Evolutionary conservation across 2,113 vertebrate species (phyloP), one percentile per base, ranked within the genome.

Genomic region (Eonycteris spelaea): DNA sequence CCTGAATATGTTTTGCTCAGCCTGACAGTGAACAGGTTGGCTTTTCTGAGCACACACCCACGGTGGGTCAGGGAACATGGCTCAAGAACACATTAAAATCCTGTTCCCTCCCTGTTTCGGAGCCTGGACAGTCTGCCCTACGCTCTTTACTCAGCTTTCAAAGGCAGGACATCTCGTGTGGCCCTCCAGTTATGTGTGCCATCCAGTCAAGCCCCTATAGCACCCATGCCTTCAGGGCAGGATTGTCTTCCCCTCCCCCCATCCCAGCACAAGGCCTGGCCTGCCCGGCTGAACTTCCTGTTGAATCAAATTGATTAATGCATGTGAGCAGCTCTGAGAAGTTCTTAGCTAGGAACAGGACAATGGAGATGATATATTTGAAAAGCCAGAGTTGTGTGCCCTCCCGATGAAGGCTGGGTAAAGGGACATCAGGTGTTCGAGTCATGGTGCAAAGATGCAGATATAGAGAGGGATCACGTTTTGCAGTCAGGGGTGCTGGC

Each of bases 401-500:
- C 53, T 82, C 75, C 67, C 6, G 0, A 0, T 5, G 22, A 38
- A 78, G 7, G 26, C 51, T 61, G 65, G 57, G 16, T 19, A 43
- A 70, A 68, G 71, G 68, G 33, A 35, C 45, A n/a, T 45, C n/a
- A 53, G 82, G 95, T 70, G 65, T 79, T 38, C 59, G 75, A 90
- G 80, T 40, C 80, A 63, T 0, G 2, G 45, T 0, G 0, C 26
- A 0, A 0, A 92, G 71, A 87, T 13, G 77, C 85, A 55, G 94
- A 83, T 33, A 63, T 74, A 74, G 14, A 90, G 16, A 87, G 98
- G 92, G 53, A 91, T 5, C 86, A 0, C 24, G 80, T 86, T 96
- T 92, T 96, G 77, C 82, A 96, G 93, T 68, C 90, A 82, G 83
- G 79, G 89, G 77, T 22, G 83, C 70, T 94, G 88, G 55, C 77